phyloP scores from a whole-genome alignment of 2,888 invertebrate species.

The Flexamia atlantica region DNA sequence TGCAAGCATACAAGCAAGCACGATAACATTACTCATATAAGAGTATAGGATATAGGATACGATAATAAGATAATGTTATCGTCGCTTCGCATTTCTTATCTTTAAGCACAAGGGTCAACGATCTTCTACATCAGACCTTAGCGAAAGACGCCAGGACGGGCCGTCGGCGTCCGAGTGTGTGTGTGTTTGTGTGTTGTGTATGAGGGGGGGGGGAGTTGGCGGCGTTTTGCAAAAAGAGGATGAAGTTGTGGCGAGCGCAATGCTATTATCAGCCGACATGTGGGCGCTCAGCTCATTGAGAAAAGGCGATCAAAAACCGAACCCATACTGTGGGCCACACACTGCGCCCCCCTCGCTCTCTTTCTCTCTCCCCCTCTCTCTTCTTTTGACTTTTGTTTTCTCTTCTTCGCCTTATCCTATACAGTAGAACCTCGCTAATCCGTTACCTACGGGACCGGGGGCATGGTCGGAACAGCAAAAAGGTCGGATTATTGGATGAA shows the following conservation, averaged over 20 bases:
- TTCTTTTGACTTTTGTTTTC: background rate
- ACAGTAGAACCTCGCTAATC: no score
- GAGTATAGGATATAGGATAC: no score
- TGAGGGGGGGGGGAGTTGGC: background rate
- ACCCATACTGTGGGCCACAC: background rate
- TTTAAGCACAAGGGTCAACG: no score
- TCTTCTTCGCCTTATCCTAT: background rate
- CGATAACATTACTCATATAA: no score
- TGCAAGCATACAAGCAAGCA: no score
- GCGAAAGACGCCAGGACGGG: background rate
- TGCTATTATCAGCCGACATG: conserved; percentile 28
- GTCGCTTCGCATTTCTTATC: no score
- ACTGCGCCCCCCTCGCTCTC: background rate
- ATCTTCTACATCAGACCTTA: no score
- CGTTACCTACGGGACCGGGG: no score
- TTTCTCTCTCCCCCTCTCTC: background rate
- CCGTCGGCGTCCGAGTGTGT: background rate
- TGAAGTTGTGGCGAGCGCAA: conserved; percentile 30
- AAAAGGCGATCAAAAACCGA: background rate
- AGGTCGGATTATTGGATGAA: no score
- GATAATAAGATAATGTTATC: no score
- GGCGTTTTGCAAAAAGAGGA: conserved; percentile 30
- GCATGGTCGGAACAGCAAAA: no score
- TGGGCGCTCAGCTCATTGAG: conserved; percentile 34
- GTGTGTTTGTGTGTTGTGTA: background rate